Evolutionary conservation across 1,140 invertebrate genomes (phyloP).

Genomic region (Bombyx mori): ASM3026992v2 NC_085110.1:3424001-3424500

Average conservation of each 20-base stretch:
- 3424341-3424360: slow-evolving; percentile 18
- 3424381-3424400: slow-evolving; percentile 9
- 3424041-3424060: slow-evolving; percentile 12
- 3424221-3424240: neutral
- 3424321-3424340: slow-evolving; percentile 8
- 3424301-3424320: slow-evolving; percentile 11
- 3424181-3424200: slow-evolving; percentile 5
- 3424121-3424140: slow-evolving; percentile 13
- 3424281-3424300: slow-evolving; percentile 22
- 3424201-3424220: neutral
- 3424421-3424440: slow-evolving; percentile 21
- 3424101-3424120: slow-evolving; percentile 21
- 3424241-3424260: neutral
- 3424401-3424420: slow-evolving; percentile 18
- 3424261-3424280: slow-evolving; percentile 12
- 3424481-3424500: slow-evolving; percentile 21
- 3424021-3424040: slow-evolving; percentile 12
- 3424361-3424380: slow-evolving; percentile 8
- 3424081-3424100: slow-evolving; percentile 22
- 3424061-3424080: slow-evolving; percentile 8
- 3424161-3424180: slow-evolving; percentile 12
- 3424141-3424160: slow-evolving; percentile 16
- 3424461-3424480: slow-evolving; percentile 8
- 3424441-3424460: slow-evolving; percentile 20
- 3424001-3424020: slow-evolving; percentile 12